Evolutionary conservation across 2,797 vertebrate genomes (phyloP), one percentile per base, ranked within the genome.

Genomic region (Sphaeramia orbicularis): DNA sequence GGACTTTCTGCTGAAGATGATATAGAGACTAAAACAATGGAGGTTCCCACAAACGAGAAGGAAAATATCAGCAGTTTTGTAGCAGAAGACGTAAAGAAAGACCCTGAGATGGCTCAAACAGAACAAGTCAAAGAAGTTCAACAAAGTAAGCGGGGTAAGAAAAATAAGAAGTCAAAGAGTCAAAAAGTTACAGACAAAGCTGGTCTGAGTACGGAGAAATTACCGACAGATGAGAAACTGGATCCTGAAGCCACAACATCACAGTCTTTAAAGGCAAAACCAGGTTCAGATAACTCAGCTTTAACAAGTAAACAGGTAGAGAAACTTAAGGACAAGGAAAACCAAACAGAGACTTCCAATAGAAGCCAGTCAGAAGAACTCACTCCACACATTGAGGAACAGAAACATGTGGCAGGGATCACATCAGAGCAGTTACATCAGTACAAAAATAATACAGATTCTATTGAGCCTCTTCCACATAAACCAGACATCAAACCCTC

Each of bases 121-220:
- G 81, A 80, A 24, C 30, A 50, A 56, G 56, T 1, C 0, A 79
- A 16, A 65, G 78, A 66, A 51, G 76, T 59, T 45, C 74, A 63
- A 77, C 65, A 77, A 37, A 63, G 59, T 60, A 51, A 65, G 19
- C 60, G 73, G 56, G 30, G 21, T 62, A 91, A 90, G 61, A 90
- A 82, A 63, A 86, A 67, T 56, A 90, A 86, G 56, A 89, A 86
- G 58, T 50, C 11, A 4, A 91, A 87, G 68, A 70, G 10, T 69
- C 6, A 18, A 36, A 79, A 63, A 59, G 64, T 19, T 9, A 10
- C 24, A 2, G 76, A 78, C 18, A 76, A 61, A 59, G 35, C 42
- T 32, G 60, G 78, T 15, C 13, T 53, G 11, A 36, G 41, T 2
- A 10, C 59, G 16, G 78, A 83, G 14, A 80, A 55, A 42, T 10